Base-by-base conservation (phyloP, 2,888 invertebrate species). In the Trachelus stipa region DNA sequence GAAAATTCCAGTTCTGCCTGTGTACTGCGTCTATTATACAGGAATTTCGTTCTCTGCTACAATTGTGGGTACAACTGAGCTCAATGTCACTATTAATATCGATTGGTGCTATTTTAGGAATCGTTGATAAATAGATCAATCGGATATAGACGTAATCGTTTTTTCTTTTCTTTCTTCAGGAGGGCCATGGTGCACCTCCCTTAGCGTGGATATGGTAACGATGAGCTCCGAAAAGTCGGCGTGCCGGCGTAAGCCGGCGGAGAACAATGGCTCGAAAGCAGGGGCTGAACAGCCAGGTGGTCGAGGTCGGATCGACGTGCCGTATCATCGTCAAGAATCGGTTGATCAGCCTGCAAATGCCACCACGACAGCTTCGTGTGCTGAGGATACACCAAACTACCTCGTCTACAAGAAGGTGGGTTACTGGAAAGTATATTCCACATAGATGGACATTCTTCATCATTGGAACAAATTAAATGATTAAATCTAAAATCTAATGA, bases 331-430 rank as follows among this genome's bases (percentile, higher is more conserved):
- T 77, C 78, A 78, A 34, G 82, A 83, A 76, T 77, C 78, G 73
- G 77, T 81, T 71, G 85, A 82, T 76, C 84, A 82, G 79, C 82
- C 81, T 34, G 83, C 74, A 35, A 84, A 73, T 79, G 83, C 68
- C 73, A 85, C 92, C 0, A 87, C 93, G 69, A 92, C 93, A 91
- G 92, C 93, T 23, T 92, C 93, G 15, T 93, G 93, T 11, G 93
- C 94, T 0, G 96, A 96, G 88, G 97, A 97, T 91, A 96, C 97
- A 0, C 97, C 97, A 15, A 97, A 98, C 92, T 96, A 96, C 90
- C 94, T 97, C 83, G 96, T 98, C 40, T 98, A 97, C 89, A 96
- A 96, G 91, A 97, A 97, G 95, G 97, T 97, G 90, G 83, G 31
- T 56, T 56, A 56, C 9, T 56, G 56, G 23, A 23, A 56, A 2